A percentile compares a stretch with the other conserved stretches of the same genome.
Evolutionary conservation across 2,113 vertebrate species (phyloP).

Genomic region (Notarius quadriscutis): DNA sequence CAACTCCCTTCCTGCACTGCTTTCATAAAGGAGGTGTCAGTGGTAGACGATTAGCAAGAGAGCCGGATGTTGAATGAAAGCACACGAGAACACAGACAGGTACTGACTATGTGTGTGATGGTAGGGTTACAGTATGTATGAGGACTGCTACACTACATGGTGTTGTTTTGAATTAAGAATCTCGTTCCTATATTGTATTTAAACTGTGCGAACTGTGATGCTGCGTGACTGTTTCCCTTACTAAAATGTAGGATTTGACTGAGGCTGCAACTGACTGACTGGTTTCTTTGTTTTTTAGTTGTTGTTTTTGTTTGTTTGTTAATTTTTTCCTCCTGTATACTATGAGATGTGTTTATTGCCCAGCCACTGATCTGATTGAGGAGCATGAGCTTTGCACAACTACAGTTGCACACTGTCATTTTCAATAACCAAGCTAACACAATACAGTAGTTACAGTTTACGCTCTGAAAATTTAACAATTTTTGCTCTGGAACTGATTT

Average conservation of each 20-base stretch:
- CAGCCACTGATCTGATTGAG: neutral
- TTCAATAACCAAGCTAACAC: neutral
- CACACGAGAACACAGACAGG: neutral
- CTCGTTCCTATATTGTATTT: neutral
- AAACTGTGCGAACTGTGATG: neutral
- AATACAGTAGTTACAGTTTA: neutral
- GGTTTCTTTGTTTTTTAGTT: neutral
- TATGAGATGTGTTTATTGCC: neutral
- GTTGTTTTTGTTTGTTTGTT: too few species aligned
- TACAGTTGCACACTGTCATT: neutral
- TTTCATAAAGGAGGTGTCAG: neutral
- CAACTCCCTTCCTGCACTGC: slow-evolving; percentile 54
- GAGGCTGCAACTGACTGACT: neutral
- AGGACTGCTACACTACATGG: neutral
- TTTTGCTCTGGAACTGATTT: neutral
- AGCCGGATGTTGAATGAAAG: neutral
- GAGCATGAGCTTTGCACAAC: neutral
- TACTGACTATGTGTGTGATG: neutral
- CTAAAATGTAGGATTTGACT: neutral
- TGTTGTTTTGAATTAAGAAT: neutral
- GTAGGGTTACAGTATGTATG: neutral
- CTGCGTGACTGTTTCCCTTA: neutral
- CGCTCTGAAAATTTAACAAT: neutral
- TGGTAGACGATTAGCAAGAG: neutral
- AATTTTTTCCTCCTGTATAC: neutral